Base-by-base conservation (phyloP, 1,140 invertebrate genomes). In the Galendromus occidentalis region DNA sequence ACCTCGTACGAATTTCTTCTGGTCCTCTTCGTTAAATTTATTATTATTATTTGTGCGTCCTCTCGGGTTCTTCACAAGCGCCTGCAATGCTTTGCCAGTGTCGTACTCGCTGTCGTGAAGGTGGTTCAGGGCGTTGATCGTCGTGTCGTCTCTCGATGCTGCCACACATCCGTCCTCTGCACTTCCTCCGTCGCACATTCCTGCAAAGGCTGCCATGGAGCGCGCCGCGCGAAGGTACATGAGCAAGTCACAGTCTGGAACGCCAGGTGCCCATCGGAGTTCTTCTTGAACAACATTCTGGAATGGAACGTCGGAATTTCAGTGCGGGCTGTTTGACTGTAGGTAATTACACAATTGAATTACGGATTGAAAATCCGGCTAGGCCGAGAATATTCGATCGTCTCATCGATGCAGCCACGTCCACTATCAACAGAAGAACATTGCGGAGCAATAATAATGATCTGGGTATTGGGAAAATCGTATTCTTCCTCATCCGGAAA, bases 101-200 rank as follows among this genome's bases (percentile, higher is more conserved):
- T 96, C 90, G 79, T 97, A 96, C 70, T 87, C 86, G 76, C 87
- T 88, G 76, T 89, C 86, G 78, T 97, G 92, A 25, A 97, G 80
- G 81, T 87, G 73, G 22, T 33, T 30, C 72, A 96, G 81, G 69
- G 94, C 92, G 80, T 95, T 96, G 73, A 95, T 92, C 71, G 93
- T 97, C 64, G 92, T 98, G 76, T 95, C 91, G 80, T 98, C 93
- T 75, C 90, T 59, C 70, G 88, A 91, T 71, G 92, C 93, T 67
- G 92, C 91, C 72, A 90, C 83, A 80, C 90, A 94, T 74, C 92
- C 91, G 79, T 97, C 93, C 76, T 95, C 91, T 14, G 89, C 87
- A 68, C 90, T 89, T 69, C 91, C 92, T 66, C 92, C 91, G 81
- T 96, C 91, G 83, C 92, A 96, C 89, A 96, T 95, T 71, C 91